Base-by-base conservation (phyloP, 2,113 vertebrate species). In the Apistogramma diplotaenia region DNA sequence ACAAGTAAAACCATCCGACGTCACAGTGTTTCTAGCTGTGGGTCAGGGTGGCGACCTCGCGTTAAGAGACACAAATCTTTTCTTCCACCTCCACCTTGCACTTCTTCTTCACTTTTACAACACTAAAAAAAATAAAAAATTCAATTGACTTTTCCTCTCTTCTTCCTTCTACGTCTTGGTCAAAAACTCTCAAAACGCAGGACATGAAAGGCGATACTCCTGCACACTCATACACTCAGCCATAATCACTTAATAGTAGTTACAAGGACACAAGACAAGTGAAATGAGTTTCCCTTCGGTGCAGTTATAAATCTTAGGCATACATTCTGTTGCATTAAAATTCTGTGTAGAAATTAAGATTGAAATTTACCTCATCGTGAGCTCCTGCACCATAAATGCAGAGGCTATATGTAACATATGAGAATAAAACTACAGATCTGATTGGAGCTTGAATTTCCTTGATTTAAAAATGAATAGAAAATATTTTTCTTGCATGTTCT, bases 391-490 rank as follows among this genome's bases (percentile, higher is more conserved):
- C 21, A 67, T 67, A 65, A 46, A 53, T 59, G 35, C 29, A 31
- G 12, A 53, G 53, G 56, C 51, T 62, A 73, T 7, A 77, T 49
- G 13, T 76, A 73, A 49, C 33, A 76, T n/a, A 37, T 51, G 25
- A 3, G 37, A 49, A 57, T 74, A 73, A 76, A 76, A 83, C 65
- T 55, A 74, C 61, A 60, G 16, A 51, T 40, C 31, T 77, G 61
- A 91, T 76, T 67, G 37, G 77, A 83, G 61, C 25, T 56, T 58
- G 51, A 80, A 82, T 56, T 72, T 74, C 83, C 85, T 84, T 84
- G 83, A 90, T 90, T 83, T 76, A 75, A 90, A 85, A 92, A 89
- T 37, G 74, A 82, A 51, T 11, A 83, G 60, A 85, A 84, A 79
- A 67, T 60, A 55, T 91, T 86, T 86, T 81, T 76, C 81, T 85